phyloP scores from a whole-genome alignment of 1,140 invertebrate species.

The Cydia fagiglandana region DNA sequence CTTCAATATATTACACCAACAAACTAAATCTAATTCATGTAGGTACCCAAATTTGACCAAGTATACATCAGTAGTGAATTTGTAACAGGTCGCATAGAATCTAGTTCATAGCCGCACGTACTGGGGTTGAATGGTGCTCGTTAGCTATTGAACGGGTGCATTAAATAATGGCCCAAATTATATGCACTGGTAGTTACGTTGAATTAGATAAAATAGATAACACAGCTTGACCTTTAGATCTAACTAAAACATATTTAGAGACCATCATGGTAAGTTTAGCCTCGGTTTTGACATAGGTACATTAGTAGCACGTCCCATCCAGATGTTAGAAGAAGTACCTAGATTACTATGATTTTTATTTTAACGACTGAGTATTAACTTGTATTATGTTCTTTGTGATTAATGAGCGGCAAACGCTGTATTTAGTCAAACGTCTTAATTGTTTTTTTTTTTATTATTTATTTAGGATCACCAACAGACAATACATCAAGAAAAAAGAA shows the following conservation, averaged over 20 bases:
- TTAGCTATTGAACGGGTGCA: constrained; percentile 13
- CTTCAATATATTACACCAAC: background rate
- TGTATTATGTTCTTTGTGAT: too few species aligned
- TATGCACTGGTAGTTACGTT: background rate
- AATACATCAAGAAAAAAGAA: too few species aligned
- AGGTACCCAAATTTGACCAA: background rate
- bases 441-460: too few species aligned
- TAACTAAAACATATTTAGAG: background rate
- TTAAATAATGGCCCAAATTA: background rate
- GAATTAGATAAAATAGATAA: background rate
- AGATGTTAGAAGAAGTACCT: too few species aligned
- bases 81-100: background rate
- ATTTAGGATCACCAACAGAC: too few species aligned
- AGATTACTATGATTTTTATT: too few species aligned
- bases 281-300: background rate
- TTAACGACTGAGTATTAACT: too few species aligned
- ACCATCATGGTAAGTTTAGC: background rate
- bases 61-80: background rate
- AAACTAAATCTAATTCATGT: background rate
- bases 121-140: background rate
- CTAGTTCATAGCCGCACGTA: constrained; percentile 3
- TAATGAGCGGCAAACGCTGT: too few species aligned
- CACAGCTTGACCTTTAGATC: background rate
- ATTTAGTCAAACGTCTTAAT: too few species aligned
- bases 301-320: too few species aligned